Base-by-base conservation (phyloP, 2,888 invertebrate species). In the Mimas tiliae region DNA sequence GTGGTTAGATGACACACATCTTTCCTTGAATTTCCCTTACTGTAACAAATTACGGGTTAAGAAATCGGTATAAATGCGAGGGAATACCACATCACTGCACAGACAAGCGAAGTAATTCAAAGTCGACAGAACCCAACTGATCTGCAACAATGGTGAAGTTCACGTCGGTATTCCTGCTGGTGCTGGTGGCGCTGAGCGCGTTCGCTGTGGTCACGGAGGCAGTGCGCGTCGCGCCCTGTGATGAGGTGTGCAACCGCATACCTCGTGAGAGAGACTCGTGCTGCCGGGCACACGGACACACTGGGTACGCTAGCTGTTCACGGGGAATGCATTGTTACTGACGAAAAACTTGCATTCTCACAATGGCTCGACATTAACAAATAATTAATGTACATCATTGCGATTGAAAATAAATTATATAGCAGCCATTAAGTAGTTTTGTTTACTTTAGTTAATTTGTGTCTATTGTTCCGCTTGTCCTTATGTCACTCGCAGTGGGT, bases 181-280 rank as follows among this genome's bases (percentile, higher is more conserved):
- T 50, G 19, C 50, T 50, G 50, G 19, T 50, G 9, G 50, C 50
- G 9, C 16, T 50, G 50, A 50, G 50, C 50, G 50, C 50, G 50
- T 19, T 50, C 19, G 50, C 50, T 2, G 50, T 9, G 19, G 50
- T 50, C 19, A 7, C 50, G 6, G 19, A 50, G 9, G 50, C 50
- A 9, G 19, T 2, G 8, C 8, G 19, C 6, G 50, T 50, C 19
- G 2, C 1, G 19, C 9, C 50, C 9, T 50, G 50, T 19, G 19
- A 50, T 19, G 8, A 50, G 50, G 50, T 50, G 9, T 50, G 50
- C 50, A 3, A 9, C 50, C 50, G 50, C 19, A 50, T 7, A 19
- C 0, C 3, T 3, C 19, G 0, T 0, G 50, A 50, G 50, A 50
- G 19, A 6, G 0, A 50, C 50, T 19, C 19, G 50, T 50, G 50